Base-by-base conservation (phyloP, 2,888 invertebrate genomes). In the Calameuta filiformis region DNA sequence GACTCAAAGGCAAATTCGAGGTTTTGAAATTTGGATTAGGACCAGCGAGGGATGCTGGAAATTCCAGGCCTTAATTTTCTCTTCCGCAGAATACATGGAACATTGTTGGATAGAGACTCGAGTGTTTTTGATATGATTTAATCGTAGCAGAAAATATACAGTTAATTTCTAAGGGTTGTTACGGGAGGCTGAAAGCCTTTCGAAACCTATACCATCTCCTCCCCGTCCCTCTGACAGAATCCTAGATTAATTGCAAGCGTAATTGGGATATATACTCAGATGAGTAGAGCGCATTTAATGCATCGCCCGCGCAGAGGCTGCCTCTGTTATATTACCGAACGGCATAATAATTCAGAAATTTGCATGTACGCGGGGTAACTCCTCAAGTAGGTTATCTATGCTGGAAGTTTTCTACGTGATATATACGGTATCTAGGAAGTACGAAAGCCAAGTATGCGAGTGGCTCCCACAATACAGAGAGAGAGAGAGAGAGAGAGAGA, bases 351-450 rank as follows among this genome's bases (percentile, higher is more conserved):
- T 90, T 91, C 90, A 90, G 87, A 90, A 91, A 91, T 91, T 91
- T 91, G 91, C 91, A 91, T 91, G 88, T 91, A 91, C 91, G 91
- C 91, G 90, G 90, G 89, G 89, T 90, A 91, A 91, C 91, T 91
- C 90, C 88, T 90, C 91, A 91, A 91, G 91, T 91, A 91, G 91
- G 91, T 91, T 91, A 91, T 91, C 91, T 91, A 91, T 89, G 90
- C 89, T 88, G 86, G 86, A 91, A 91, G 89, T 88, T 91, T 90
- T 90, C 89, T 77, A 56, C 81, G 80, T 84, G 82, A 83, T 83
- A 84, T 85, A 85, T 85, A 84, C 79, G 81, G 80, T 81, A 80
- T 81, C 79, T 23, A 23, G 56, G 56, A 34, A 71, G 31, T 34
- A 34, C 31, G 71, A 31, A 34, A 71, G 71, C 31, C 71, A 71